A percentile compares a stretch with the other conserved stretches of the same genome.
phyloP scores from a whole-genome alignment of 2,797 vertebrate species.

The Aselliscus stoliczkanus region DNA sequence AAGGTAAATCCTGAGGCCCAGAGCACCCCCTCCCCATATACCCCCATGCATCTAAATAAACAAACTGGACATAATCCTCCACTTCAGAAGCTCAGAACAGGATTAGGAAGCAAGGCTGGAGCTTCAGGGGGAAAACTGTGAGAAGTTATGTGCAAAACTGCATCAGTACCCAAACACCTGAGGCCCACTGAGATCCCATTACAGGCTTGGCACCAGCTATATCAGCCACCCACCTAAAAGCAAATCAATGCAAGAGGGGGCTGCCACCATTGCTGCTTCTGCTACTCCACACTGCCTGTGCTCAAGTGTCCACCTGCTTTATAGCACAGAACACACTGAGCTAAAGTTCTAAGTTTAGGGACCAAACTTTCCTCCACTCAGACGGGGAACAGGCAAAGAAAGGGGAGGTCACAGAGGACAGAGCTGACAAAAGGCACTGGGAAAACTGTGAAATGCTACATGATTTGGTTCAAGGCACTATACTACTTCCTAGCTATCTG shows the following conservation, averaged over 20 bases:
- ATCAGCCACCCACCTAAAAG: constrained; percentile 13
- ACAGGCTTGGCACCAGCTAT: neutral
- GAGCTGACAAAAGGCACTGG: neutral
- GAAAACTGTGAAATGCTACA: constrained; percentile 20
- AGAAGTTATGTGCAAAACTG: constrained; percentile 29
- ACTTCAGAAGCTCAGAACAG: constrained; percentile 26
- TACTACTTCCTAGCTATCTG: neutral
- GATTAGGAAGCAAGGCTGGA: constrained; percentile 11
- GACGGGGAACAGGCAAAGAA: neutral
- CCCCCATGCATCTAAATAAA: constrained; percentile 1
- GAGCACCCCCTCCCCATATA: neutral
- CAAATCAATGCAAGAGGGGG: neutral
- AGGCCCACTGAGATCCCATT: neutral
- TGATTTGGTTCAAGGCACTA: neutral
- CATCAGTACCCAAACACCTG: constrained; percentile 2
- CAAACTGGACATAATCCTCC: neutral
- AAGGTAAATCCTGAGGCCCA: neutral
- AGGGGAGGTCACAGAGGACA: neutral
- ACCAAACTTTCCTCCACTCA: neutral
- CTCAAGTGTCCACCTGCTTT: neutral
- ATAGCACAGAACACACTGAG: neutral
- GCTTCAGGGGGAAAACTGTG: neutral
- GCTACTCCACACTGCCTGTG: neutral
- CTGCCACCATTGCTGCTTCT: neutral
- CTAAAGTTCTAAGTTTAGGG: constrained; percentile 15